Base-by-base conservation (phyloP, 2,113 vertebrate species). In the Lepisosteus osseus region DNA sequence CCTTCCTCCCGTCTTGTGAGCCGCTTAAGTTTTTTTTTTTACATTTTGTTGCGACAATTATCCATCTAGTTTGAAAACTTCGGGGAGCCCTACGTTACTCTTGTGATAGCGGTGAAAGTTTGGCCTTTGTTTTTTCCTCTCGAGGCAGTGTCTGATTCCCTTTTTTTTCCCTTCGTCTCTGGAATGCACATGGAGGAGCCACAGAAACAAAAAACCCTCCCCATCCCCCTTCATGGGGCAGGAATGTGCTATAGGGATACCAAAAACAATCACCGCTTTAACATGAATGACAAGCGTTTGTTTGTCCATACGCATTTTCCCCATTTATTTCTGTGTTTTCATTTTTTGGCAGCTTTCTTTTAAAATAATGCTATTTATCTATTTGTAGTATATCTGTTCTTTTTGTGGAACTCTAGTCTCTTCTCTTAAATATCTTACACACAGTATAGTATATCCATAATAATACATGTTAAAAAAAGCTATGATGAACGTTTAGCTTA, bases 161-260 rank as follows among this genome's bases (percentile, higher is more conserved):
- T 68, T 4, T 15, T 15, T 69, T 47, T 71, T 59, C 72, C 40
- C 61, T 61, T 64, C 61, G 55, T 78, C 75, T 78, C 73, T 89
- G 86, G 86, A 85, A 86, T 87, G 86, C 83, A 84, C 83, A 82
- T 80, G 79, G 79, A 75, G 82, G 73, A 75, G 79, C 79, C 75
- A 72, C 77, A 67, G 76, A 73, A 78, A 61, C 74, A 79, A 78
- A 79, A 75, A 82, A 79, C 80, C 15, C 55, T 73, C 74, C 77
- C 72, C 74, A 75, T 84, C 88, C 86, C 77, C 79, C 65, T 70
- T 82, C 79, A 72, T 56, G 81, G 78, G 72, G 80, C 67, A 87
- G 84, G 86, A 88, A 88, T 88, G 84, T 83, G 82, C 81, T 77
- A 84, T 79, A 77, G 78, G 70, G 78, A 81, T 71, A 74, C 67